Evolutionary conservation across 2,888 invertebrate genomes (phyloP).

Genomic region (Stenodera caucasica): DNA sequence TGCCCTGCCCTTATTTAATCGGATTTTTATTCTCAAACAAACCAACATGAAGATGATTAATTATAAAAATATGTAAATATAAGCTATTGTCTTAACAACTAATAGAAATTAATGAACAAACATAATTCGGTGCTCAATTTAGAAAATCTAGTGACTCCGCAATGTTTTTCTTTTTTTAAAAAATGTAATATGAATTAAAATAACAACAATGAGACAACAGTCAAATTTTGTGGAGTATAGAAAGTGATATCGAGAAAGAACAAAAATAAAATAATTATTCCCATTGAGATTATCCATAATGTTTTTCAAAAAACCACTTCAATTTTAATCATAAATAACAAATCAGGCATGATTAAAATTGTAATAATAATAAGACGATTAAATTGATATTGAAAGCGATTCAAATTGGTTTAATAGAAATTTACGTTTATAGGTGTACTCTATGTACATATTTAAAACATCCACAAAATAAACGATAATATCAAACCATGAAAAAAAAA

Average conservation of each 20-base stretch:
- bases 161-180: background rate
- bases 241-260: background rate
- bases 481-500: constrained; percentile 5
- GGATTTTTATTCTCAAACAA: constrained; percentile 18
- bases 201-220: constrained; percentile 5
- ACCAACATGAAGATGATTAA: constrained; percentile 23
- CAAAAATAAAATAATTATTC: background rate
- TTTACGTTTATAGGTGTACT: background rate
- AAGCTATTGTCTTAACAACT: background rate
- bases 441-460: background rate
- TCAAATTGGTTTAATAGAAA: background rate
- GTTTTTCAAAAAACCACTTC: background rate
- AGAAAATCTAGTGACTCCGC: background rate
- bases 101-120: background rate
- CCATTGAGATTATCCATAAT: background rate
- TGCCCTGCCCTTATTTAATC: constrained; percentile 20
- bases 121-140: background rate
- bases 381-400: background rate
- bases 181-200: background rate
- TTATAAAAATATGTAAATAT: constrained; percentile 24
- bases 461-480: background rate
- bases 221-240: constrained; percentile 3
- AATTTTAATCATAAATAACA: background rate
- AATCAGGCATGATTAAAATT: background rate
- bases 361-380: background rate